These are phyloP conservation scores for Hyperoodon ampullatus DNA, from an alignment of 2,113 vertebrate species.

Conservation along the genomic window DNA sequence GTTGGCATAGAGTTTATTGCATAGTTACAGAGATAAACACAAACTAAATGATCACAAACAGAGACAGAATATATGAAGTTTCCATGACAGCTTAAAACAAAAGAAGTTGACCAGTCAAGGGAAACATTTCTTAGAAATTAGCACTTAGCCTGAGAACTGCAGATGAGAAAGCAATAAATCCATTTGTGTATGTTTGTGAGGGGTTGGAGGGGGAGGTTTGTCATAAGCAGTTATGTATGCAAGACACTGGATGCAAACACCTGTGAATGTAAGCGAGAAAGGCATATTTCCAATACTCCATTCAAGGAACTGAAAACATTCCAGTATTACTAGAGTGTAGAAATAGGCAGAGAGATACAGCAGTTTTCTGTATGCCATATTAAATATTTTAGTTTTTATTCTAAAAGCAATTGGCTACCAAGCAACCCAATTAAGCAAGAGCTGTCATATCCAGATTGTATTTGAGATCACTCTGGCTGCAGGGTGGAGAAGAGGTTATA, in stretches of 20 bases:
- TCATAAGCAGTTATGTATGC: not conserved
- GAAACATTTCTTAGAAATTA: not conserved
- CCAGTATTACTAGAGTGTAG: not conserved
- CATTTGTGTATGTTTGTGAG: not conserved
- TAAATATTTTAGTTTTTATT: constrained; percentile 28
- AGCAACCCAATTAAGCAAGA: not conserved
- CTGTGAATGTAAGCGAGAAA: not conserved
- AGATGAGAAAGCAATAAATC: not conserved
- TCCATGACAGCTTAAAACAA: not conserved
- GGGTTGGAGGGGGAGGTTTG: not conserved
- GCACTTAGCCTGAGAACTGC: not conserved
- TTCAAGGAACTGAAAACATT: not conserved
- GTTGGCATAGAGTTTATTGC: not conserved
- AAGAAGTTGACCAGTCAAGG: not conserved
- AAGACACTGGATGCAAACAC: not conserved
- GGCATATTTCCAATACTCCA: not conserved
- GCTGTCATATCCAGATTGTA: not conserved
- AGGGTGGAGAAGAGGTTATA: not conserved
- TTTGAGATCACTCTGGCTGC: not conserved
- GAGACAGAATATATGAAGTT: not conserved
- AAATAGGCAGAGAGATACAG: not conserved
- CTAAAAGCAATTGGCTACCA: not conserved
- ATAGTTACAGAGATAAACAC: not conserved
- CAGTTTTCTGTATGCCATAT: not conserved
- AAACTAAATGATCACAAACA: not conserved